Evolutionary conservation across 2,888 invertebrate species (phyloP).

Genomic region (Ecliptopera silaceata): DNA sequence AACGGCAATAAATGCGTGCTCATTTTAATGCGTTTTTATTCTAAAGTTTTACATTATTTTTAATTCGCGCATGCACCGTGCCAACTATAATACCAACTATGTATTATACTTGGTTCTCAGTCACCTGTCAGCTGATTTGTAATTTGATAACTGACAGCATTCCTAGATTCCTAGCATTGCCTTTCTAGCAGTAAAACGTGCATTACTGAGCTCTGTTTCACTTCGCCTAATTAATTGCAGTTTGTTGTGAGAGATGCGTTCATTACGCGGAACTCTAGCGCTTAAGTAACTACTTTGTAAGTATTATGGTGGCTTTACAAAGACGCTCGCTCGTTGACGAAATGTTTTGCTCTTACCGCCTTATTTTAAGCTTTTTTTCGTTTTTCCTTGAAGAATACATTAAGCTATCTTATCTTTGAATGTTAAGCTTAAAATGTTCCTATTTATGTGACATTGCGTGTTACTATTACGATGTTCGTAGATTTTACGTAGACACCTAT

Average conservation of each 20-base stretch:
- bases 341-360: background rate
- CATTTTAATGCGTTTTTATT: no score
- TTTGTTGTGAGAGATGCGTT: conserved; percentile 13
- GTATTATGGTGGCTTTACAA: conserved; percentile 5
- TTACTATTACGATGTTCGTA: no score
- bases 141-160: conserved; percentile 1
- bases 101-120: background rate
- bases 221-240: conserved; percentile 32
- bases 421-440: no score
- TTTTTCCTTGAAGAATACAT: background rate
- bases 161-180: conserved; percentile 12
- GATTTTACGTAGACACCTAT: background rate
- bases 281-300: conserved; percentile 5
- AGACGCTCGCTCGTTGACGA: background rate
- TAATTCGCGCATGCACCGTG: no score
- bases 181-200: conserved; percentile 24
- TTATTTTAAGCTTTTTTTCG: background rate
- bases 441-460: no score
- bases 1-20: no score
- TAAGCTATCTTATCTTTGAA: background rate
- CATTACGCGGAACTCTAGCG: background rate
- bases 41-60: no score
- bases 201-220: conserved; percentile 32
- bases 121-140: background rate
- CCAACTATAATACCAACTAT: no score